Percentiles rank a stretch among this genome's conserved stretches.
Conservation (phyloP, 2,888 invertebrate genomes). For the Sipha maydis region DNA sequence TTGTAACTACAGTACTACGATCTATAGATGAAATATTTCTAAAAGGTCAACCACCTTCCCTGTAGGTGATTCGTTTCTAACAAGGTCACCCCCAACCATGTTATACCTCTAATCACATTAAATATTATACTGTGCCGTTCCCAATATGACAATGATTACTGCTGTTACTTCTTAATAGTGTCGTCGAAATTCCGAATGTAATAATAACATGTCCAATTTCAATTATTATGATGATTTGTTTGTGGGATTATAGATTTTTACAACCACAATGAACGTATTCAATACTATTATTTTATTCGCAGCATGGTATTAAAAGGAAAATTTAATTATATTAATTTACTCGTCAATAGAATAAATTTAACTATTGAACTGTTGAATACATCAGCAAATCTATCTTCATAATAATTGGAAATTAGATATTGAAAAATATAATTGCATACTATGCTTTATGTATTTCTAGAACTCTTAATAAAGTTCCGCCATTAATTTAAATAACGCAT, state of each 20-base stretch:
- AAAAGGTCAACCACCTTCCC: constrained; percentile 7
- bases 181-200: constrained; percentile 34
- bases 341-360: background rate
- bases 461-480: background rate
- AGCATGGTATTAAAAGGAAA: constrained; percentile 40
- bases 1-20: background rate
- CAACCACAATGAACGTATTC: constrained; percentile 35
- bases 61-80: background rate
- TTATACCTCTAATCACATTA: background rate
- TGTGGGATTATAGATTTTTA: constrained; percentile 29
- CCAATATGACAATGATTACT: constrained; percentile 23
- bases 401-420: background rate
- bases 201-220: constrained; percentile 47
- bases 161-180: background rate
- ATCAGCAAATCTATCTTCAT: background rate
- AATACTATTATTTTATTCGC: constrained; percentile 13
- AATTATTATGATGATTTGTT: constrained; percentile 41
- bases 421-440: background rate
- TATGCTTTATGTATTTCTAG: background rate
- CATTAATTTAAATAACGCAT: background rate
- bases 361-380: constrained; percentile 6
- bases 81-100: background rate
- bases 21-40: background rate
- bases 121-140: constrained; percentile 6
- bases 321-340: constrained; percentile 36